Conservation (phyloP, 2,113 vertebrate genomes). For the Alouatta palliata region DNA sequence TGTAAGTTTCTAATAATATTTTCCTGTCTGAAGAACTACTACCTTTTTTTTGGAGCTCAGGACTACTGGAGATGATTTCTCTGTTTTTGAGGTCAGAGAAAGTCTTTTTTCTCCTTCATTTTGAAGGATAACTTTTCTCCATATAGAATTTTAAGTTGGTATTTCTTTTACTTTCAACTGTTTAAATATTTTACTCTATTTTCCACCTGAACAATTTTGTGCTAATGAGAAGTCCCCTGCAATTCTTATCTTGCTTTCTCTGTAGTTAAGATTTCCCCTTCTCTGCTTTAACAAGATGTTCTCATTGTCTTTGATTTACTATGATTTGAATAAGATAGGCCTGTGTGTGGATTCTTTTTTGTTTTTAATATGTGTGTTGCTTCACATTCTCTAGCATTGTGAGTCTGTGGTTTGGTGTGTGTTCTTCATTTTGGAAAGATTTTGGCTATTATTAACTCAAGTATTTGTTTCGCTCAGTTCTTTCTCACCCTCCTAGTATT, state of each 20-base stretch:
- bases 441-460: not conserved
- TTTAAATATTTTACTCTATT: not conserved
- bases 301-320: not conserved
- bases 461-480: not conserved
- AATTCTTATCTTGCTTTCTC: too few species aligned
- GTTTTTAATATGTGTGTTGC: not conserved
- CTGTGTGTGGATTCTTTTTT: not conserved
- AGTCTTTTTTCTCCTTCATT: not conserved
- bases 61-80: not conserved
- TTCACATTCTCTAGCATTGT: not conserved
- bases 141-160: not conserved
- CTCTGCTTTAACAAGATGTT: too few species aligned
- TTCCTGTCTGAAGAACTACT: not conserved
- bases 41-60: too few species aligned
- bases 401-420: not conserved
- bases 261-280: not conserved
- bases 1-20: not conserved
- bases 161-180: not conserved
- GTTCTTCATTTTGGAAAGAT: not conserved
- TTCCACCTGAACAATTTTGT: too few species aligned
- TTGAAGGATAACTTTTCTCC: not conserved
- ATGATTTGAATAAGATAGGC: fast-evolving
- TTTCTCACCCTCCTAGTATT: not conserved
- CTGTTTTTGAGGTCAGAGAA: not conserved
- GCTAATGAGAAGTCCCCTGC: not conserved